Evolutionary conservation across 2,113 vertebrate genomes (phyloP).

Genomic region (Saguinus imperator): DNA sequence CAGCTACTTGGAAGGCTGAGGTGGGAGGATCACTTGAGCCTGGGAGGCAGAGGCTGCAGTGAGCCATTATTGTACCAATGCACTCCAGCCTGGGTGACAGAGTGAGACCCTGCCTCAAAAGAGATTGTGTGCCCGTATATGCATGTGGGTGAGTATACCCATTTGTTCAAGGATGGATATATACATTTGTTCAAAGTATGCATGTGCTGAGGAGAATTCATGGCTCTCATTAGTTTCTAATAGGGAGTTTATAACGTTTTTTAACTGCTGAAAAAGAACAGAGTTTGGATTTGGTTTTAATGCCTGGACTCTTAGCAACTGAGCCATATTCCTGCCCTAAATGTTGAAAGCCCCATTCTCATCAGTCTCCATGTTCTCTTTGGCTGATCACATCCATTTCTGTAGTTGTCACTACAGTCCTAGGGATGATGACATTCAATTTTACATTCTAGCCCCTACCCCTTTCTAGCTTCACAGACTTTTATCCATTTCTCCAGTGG

Average conservation of each 20-base stretch:
- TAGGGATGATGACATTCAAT: not conserved
- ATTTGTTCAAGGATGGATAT: not conserved
- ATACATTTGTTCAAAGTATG: not conserved
- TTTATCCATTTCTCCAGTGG: not conserved
- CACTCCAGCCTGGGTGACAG: too few species aligned
- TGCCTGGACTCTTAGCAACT: not conserved
- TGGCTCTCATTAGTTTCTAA: slow-evolving; percentile 18
- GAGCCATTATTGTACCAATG: too few species aligned
- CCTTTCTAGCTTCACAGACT: not conserved
- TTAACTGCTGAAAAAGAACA: not conserved
- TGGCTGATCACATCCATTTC: not conserved
- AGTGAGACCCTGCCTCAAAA: too few species aligned
- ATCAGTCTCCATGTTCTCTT: not conserved
- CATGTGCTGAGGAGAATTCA: not conserved
- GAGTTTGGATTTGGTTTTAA: not conserved
- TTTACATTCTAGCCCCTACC: not conserved
- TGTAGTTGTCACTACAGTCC: not conserved
- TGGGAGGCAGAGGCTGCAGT: too few species aligned
- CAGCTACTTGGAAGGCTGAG: too few species aligned
- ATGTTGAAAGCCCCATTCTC: not conserved
- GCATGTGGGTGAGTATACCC: not conserved
- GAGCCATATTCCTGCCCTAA: not conserved
- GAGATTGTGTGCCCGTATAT: not conserved
- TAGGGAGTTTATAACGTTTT: not conserved
- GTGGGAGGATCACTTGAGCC: too few species aligned